Evolutionary conservation across 23 tunicate species (phyloP).

Genomic region (Oikopleura dioica): DNA sequence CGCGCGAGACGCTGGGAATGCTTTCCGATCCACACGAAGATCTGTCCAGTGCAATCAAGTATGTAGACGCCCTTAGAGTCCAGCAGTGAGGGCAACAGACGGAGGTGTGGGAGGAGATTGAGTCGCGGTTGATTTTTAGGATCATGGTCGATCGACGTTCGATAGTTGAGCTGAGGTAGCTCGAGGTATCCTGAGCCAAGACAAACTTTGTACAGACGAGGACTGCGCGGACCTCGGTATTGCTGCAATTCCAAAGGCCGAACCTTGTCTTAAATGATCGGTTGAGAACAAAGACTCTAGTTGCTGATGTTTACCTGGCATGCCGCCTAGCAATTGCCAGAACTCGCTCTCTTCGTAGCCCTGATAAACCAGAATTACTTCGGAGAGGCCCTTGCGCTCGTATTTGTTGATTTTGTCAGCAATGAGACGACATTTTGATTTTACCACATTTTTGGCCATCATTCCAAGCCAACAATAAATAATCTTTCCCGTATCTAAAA

Average conservation of each 20-base stretch:
- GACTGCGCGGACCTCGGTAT: slow-evolving; percentile 28
- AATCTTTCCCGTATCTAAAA: slow-evolving; percentile 53
- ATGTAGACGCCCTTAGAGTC: slow-evolving; percentile 70
- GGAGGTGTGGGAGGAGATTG: slow-evolving; percentile 25
- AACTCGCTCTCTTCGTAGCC: slow-evolving; percentile 84
- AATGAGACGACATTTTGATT: slow-evolving; percentile 61
- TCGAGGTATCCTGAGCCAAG: slow-evolving; percentile 90
- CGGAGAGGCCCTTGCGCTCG: slow-evolving; percentile 78
- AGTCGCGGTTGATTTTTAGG: slow-evolving; percentile 29
- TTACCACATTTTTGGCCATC: slow-evolving; percentile 38
- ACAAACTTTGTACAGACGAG: slow-evolving; percentile 54
- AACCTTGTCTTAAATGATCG: too few relatives aligned
- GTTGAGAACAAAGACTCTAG: too few relatives aligned
- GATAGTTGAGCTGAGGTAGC: slow-evolving; percentile 73
- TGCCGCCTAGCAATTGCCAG: slow-evolving; percentile 89
- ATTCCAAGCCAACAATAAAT: slow-evolving; percentile 85
- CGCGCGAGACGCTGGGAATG: slow-evolving; percentile 73
- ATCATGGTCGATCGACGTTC: slow-evolving; percentile 41
- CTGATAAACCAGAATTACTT: slow-evolving; percentile 61
- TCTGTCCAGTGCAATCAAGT: slow-evolving; percentile 47
- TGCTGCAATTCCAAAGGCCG: slow-evolving; percentile 29
- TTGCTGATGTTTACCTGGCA: too few relatives aligned
- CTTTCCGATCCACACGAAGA: slow-evolving; percentile 82
- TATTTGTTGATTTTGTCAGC: slow-evolving; percentile 93
- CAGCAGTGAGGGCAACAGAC: slow-evolving; percentile 41